These are phyloP conservation scores for Gonatopus flavifemur DNA, from an alignment of 1,140 invertebrate genomes.

Conservation along the genomic window DNA sequence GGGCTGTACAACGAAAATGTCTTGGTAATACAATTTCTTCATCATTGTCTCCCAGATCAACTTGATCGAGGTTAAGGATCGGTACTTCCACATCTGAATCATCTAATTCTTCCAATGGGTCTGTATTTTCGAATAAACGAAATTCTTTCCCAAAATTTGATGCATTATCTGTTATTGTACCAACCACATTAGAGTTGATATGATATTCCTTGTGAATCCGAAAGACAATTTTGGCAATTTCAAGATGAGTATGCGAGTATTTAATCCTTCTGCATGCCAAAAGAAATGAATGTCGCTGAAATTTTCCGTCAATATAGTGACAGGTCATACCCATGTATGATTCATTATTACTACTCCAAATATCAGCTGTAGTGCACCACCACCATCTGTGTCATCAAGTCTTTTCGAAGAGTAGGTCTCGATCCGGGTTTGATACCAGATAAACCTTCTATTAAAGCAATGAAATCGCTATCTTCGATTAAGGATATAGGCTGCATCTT, in stretches of 20 bases:
- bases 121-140: conserved; percentile 1
- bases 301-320: conserved; percentile 2
- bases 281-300: conserved; percentile 4
- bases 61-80: conserved; percentile 1
- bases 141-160: conserved; percentile 12
- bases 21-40: conserved; percentile 4
- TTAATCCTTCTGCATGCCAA: conserved; percentile 7
- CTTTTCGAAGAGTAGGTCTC: too few species aligned
- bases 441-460: too few species aligned
- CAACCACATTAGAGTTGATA: conserved; percentile 4
- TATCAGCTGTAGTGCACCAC: conserved; percentile 12
- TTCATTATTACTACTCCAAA: conserved; percentile 3
- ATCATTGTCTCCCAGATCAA: background rate
- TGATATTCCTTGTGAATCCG: conserved; percentile 6
- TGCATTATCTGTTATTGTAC: conserved; percentile 7
- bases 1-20: too few species aligned
- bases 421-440: too few species aligned
- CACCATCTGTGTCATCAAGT: too few species aligned
- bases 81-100: conserved; percentile 3
- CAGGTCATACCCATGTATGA: conserved; percentile 5
- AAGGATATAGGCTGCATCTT: too few species aligned
- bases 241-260: conserved; percentile 4
- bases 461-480: too few species aligned
- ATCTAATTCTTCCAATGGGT: conserved; percentile 2
- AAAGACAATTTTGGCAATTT: conserved; percentile 8